phyloP scores from a whole-genome alignment of 2,888 invertebrate species.

The Ochropacha duplaris region DNA sequence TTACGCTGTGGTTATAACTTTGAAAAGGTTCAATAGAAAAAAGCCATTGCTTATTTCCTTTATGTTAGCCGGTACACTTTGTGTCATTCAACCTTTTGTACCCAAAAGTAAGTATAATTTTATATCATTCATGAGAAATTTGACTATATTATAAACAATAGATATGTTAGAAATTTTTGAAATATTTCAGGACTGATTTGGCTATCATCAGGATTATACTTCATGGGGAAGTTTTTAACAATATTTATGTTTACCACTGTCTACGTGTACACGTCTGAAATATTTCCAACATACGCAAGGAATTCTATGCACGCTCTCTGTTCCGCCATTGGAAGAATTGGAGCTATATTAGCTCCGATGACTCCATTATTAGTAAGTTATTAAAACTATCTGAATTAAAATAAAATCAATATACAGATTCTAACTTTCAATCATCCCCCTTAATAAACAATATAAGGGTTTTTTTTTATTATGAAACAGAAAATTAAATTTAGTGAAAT shows the following conservation, averaged over 20 bases:
- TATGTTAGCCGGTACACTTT: neutral
- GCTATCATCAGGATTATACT: constrained; percentile 35
- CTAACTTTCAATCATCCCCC: too few relatives aligned
- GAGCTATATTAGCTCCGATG: constrained; percentile 48
- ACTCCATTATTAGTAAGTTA: constrained; percentile 54
- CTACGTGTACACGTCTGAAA: constrained; percentile 49
- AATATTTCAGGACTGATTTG: constrained; percentile 9
- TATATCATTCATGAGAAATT: neutral
- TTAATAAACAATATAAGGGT: too few relatives aligned
- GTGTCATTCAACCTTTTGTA: constrained; percentile 13
- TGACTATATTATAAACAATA: neutral
- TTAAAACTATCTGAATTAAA: too few relatives aligned
- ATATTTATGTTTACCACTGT: constrained; percentile 38
- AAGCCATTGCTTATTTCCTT: constrained; percentile 60
- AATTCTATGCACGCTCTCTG: constrained; percentile 52
- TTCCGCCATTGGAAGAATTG: constrained; percentile 46
- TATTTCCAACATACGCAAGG: constrained; percentile 52
- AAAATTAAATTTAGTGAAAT: too few relatives aligned
- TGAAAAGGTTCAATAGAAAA: constrained; percentile 77
- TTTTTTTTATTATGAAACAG: too few relatives aligned
- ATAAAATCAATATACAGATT: too few relatives aligned
- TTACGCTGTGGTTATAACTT: constrained; percentile 69
- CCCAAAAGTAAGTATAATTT: constrained; percentile 11
- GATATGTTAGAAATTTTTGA: too few relatives aligned
- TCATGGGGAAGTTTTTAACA: constrained; percentile 35